phyloP scores from a whole-genome alignment of 2,113 vertebrate genomes.

The Thamnophis sirtalis region DNA sequence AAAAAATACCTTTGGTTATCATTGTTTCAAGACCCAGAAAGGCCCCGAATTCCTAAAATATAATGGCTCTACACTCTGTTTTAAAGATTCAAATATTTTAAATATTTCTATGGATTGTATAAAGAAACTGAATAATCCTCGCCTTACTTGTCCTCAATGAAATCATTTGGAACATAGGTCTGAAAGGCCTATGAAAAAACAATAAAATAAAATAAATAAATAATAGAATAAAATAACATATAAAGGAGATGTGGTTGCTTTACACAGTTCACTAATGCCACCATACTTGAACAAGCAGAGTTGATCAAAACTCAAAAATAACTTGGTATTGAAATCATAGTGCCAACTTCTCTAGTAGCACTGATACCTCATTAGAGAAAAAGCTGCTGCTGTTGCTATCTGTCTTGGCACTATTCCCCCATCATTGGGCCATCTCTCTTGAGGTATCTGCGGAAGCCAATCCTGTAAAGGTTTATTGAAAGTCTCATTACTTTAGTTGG shows the following conservation, averaged over 20 bases:
- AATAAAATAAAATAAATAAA: no score
- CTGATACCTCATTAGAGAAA: not conserved
- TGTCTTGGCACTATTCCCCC: not conserved
- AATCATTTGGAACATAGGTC: no score
- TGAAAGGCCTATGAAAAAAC: not conserved
- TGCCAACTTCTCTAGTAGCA: not conserved
- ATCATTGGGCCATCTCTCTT: not conserved
- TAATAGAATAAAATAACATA: not conserved
- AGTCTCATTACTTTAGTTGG: not conserved
- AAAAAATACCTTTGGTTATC: no score
- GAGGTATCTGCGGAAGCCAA: not conserved
- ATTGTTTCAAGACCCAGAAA: not conserved
- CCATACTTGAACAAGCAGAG: not conserved
- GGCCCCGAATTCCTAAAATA: not conserved
- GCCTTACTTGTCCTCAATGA: not conserved
- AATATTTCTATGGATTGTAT: not conserved
- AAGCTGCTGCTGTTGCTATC: not conserved
- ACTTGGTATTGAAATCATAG: not conserved
- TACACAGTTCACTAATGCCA: not conserved
- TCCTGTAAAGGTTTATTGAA: not conserved
- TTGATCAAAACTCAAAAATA: not conserved
- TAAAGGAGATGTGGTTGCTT: not conserved
- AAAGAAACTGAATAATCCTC: not conserved
- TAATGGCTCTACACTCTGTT: not conserved
- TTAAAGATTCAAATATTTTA: not conserved